A percentile compares a stretch with the other conserved stretches of the same genome.
Evolutionary conservation across 92 coral and sea anemone genomes (phyloP).

Genomic region (Umimayanthus kanabou): DNA sequence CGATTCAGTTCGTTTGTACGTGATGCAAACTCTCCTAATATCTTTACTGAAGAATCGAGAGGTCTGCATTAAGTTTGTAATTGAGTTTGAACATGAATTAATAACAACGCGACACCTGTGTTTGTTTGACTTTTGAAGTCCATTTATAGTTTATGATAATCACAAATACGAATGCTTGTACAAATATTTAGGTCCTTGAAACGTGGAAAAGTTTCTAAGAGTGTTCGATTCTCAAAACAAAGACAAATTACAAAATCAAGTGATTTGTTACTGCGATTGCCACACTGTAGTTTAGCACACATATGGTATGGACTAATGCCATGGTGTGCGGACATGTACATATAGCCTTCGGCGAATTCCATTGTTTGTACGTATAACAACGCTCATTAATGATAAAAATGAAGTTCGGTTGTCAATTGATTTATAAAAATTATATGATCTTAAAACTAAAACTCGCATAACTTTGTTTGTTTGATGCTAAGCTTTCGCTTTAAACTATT

Average conservation of each 20-base stretch:
- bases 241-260: neutral
- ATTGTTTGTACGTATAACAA: neutral
- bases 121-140: neutral
- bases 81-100: neutral
- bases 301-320: neutral
- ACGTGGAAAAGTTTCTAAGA: neutral
- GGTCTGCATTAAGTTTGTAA: neutral
- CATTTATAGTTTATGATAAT: neutral
- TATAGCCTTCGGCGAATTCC: neutral
- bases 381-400: neutral
- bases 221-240: neutral
- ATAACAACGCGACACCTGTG: neutral
- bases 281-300: neutral
- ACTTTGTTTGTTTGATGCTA: neutral
- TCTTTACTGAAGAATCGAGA: neutral
- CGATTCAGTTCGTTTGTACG: neutral
- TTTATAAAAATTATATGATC: neutral
- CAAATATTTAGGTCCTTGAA: neutral
- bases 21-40: neutral
- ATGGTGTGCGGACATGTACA: too few relatives aligned
- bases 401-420: neutral
- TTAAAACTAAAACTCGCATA: neutral
- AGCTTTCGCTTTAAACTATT: neutral
- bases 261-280: neutral
- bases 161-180: neutral